These are phyloP conservation scores for Hypomesus transpacificus DNA, from an alignment of 2,113 vertebrate species.

Conservation along the genomic window DNA sequence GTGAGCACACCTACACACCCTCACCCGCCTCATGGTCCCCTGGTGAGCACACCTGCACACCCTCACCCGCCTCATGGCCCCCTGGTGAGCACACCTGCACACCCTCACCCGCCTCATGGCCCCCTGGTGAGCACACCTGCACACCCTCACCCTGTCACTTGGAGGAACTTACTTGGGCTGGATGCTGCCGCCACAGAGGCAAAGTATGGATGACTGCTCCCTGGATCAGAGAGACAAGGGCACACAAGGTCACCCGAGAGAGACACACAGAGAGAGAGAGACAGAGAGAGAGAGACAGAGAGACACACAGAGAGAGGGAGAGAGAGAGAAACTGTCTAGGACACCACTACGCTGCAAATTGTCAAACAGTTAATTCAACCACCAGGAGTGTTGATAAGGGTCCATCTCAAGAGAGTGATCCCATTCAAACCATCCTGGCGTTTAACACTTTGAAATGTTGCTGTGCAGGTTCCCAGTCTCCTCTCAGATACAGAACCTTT, in stretches of 20 bases:
- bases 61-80: slow-evolving; percentile 14
- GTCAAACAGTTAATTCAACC: no score
- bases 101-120: background rate
- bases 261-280: slow-evolving; percentile 15
- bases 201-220: slow-evolving; percentile 81
- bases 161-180: slow-evolving; percentile 80
- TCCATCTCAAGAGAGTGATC: slow-evolving; percentile 51
- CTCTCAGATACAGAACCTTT: slow-evolving; percentile 6
- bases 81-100: background rate
- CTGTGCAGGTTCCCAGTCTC: background rate
- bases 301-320: slow-evolving; percentile 44
- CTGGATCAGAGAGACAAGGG: slow-evolving; percentile 66
- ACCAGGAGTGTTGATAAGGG: background rate
- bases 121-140: background rate
- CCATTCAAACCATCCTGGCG: slow-evolving; percentile 23
- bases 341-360: no score
- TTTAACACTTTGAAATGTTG: no score
- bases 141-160: slow-evolving; percentile 27
- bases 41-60: background rate
- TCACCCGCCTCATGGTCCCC: slow-evolving; percentile 15
- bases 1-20: background rate
- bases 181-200: slow-evolving; percentile 72
- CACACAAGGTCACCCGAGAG: background rate
- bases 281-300: slow-evolving; percentile 35
- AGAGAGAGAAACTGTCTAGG: slow-evolving; percentile 18